Evolutionary conservation across 2,888 invertebrate species (phyloP).

Genomic region (Acrobasis suavella): DNA sequence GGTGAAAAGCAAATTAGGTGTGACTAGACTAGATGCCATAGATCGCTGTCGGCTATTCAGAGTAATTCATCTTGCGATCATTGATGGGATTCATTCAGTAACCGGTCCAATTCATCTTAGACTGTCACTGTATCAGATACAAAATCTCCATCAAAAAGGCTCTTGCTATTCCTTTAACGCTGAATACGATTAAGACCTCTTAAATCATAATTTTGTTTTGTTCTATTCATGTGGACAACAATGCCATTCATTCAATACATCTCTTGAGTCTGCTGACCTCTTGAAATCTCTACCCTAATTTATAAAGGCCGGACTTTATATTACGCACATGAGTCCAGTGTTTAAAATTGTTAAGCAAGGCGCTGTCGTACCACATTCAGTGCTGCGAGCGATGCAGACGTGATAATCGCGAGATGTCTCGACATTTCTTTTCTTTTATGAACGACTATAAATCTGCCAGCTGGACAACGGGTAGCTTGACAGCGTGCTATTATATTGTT

Average conservation of each 20-base stretch:
- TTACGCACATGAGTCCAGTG: background rate
- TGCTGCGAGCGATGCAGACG: constrained; percentile 57
- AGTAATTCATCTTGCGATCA: constrained; percentile 49
- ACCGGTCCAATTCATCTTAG: constrained; percentile 27
- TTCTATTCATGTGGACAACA: constrained; percentile 7
- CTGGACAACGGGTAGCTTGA: constrained; percentile 54
- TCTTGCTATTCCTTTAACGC: background rate
- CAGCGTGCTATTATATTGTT: constrained; percentile 72
- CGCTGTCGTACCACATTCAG: constrained; percentile 37
- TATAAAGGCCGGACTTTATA: constrained; percentile 12
- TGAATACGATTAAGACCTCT: constrained; percentile 9
- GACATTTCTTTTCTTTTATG: constrained; percentile 62
- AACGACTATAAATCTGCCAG: constrained; percentile 55
- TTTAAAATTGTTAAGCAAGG: constrained; percentile 1
- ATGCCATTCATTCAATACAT: constrained; percentile 7
- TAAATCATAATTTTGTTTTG: constrained; percentile 10
- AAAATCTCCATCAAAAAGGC: background rate
- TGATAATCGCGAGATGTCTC: constrained; percentile 62
- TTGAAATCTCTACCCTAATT: constrained; percentile 12
- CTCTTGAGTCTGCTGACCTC: constrained; percentile 8
- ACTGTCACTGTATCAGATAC: constrained; percentile 27
- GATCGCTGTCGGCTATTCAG: constrained; percentile 53
- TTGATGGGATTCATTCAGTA: constrained; percentile 29
- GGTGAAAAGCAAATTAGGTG: constrained; percentile 57
- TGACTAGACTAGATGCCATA: constrained; percentile 65